Conservation (phyloP, 2,797 vertebrate genomes). For the Tinamus major region DNA sequence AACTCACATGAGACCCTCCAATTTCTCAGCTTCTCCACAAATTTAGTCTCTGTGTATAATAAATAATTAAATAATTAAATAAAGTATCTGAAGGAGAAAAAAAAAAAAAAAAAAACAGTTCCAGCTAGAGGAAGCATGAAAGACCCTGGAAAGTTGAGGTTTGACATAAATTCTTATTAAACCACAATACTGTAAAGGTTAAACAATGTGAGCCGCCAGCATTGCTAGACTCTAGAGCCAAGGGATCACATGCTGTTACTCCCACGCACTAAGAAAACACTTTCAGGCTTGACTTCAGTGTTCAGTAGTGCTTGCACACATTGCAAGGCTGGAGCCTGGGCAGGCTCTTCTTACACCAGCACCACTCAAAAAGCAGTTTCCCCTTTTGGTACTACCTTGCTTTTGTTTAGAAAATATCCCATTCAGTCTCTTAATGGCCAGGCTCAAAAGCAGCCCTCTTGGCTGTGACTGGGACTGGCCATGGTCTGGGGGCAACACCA, state of each 20-base stretch:
- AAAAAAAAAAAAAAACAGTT: not conserved
- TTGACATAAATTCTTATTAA: not conserved
- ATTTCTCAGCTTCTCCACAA: not conserved
- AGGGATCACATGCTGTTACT: not conserved
- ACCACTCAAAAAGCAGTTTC: not conserved
- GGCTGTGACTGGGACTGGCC: not conserved
- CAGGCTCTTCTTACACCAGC: not conserved
- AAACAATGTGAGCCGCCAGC: not conserved
- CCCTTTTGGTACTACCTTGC: fast-evolving
- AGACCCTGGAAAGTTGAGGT: not conserved
- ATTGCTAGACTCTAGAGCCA: not conserved
- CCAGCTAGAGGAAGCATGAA: not conserved
- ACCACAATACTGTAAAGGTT: not conserved
- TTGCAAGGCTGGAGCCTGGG: not conserved
- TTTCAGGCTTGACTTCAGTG: not conserved
- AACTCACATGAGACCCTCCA: not conserved
- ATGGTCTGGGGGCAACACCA: fast-evolving
- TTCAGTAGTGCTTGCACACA: fast-evolving
- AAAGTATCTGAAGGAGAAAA: not conserved
- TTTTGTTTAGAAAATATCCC: not conserved
- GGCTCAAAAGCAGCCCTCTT: not conserved
- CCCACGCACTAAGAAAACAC: not conserved
- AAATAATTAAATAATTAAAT: too few relatives aligned
- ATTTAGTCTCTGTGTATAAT: not conserved
- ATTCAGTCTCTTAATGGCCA: not conserved